Percentiles rank a stretch among this genome's conserved stretches.
Conservation (phyloP, 2,888 invertebrate genomes). For the Loripinus fragilis region DNA sequence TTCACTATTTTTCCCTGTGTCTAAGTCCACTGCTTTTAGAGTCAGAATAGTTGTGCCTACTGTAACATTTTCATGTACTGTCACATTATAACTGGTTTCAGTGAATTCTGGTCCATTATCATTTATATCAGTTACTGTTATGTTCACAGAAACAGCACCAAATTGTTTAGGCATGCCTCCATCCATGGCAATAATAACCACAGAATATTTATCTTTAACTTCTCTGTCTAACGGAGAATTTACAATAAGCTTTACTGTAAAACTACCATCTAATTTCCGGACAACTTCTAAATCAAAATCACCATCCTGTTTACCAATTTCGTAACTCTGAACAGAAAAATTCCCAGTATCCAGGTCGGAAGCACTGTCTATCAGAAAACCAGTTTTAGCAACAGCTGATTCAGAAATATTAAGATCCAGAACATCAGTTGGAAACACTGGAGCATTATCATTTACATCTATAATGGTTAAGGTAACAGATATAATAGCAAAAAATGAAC, state of each 20-base stretch:
- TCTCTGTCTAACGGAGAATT: constrained; percentile 74
- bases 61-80: constrained; percentile 67
- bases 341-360: constrained; percentile 69
- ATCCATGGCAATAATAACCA: constrained; percentile 73
- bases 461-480: constrained; percentile 62
- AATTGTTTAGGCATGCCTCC: constrained; percentile 69
- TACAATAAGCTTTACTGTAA: constrained; percentile 65
- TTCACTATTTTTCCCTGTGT: constrained; percentile 90
- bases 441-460: constrained; percentile 75
- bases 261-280: constrained; percentile 64
- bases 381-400: constrained; percentile 61
- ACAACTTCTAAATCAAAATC: constrained; percentile 59
- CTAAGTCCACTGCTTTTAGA: constrained; percentile 92
- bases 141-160: constrained; percentile 70
- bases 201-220: constrained; percentile 66
- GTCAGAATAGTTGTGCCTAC: constrained; percentile 66
- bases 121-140: constrained; percentile 74
- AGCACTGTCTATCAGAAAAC: constrained; percentile 68
- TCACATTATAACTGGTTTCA: constrained; percentile 66
- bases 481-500: constrained; percentile 62
- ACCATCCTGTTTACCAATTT: constrained; percentile 60
- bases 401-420: constrained; percentile 68
- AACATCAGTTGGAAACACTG: constrained; percentile 60
- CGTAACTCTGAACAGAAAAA: constrained; percentile 69
- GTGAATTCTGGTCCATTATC: constrained; percentile 74